Evolutionary conservation across 2,888 invertebrate species (phyloP), one percentile per base, ranked within the genome.

Genomic region (Coecobrya sp.): DNA sequence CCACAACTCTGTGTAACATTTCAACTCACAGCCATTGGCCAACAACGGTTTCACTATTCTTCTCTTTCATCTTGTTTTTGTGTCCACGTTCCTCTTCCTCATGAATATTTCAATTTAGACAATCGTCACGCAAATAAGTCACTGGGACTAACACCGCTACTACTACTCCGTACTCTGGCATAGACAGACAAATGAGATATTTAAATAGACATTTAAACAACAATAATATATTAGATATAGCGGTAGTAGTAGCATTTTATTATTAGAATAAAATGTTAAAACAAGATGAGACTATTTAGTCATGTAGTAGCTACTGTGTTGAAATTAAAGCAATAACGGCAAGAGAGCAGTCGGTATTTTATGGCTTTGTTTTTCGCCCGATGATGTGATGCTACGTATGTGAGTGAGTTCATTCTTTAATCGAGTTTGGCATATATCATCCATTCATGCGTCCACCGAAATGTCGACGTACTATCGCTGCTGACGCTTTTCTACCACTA

Each of bases 91-190:
- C 45, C n/a, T 73, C 52, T 19, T 16, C 52, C 68, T 91, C 91
- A 91, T 91, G 91, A 91, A 91, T 91, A 91, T 91, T 91, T 91
- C 91, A 86, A 86, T 81, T 8, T 62, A 45, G 73, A 36, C 76
- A 91, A 91, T 91, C 79, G 81, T 65, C 86, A 91, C 86, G 91
- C 86, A 91, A 91, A 91, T 91, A 52, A 76, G 70, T 8, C 7
- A 42, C 16, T 42, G 36, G 13, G 16, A 49, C 49, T 11, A 49
- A 1, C 49, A 13, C 13, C 10, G 11, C 49, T 49, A 13, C 49
- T n/a, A n/a, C 49, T 49, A 49, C 49, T 10, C 36, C 7, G 3
- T 49, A 7, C 49, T 49, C 10, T 49, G 3, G 11, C 10, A 49
- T 11, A 49, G 36, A 36, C 36, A 36, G 36, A 4, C 36, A 7